Evolutionary conservation across 1,140 invertebrate genomes (phyloP), one percentile per base, ranked within the genome.

Genomic region (Drosophila nebulosa): DNA sequence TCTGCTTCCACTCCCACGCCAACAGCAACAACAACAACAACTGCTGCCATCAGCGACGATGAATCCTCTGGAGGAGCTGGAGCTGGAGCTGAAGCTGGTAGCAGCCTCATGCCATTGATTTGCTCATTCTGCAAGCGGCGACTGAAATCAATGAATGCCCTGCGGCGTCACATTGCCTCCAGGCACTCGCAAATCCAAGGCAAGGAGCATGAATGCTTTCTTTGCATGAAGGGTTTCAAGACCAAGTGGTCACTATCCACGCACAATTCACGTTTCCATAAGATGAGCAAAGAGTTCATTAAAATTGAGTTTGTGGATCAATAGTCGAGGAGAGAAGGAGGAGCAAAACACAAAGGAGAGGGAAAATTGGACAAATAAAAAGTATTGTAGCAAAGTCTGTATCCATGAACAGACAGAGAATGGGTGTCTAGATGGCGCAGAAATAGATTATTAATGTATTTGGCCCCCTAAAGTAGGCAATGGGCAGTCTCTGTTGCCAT

Each of bases 231-330:
- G 59, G 80, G 79, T 56, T 91, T 91, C 73, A 91, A 91, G 69
- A 91, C 90, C 3, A 91, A 91, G 46, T 91, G 90, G 90, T 91
- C 90, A 1, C 50, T 91, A 5, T 90, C 90, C 58, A 91, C 90
- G 1, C 90, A 91, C 74, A 91, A 90, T 36, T 91, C 90, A 0
- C 77, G 90, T 1, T 91, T 91, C 55, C 90, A 91, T 1, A 79
- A 90, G n/a, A 53, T 72, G 1, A 74, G 65, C 52, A 90, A 89
- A 26, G 90, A 91, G 60, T 65, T 79, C 32, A 84, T 77, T 27
- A 81, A 89, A 76, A 74, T 90, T 16, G 79, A 81, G 1, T 64
- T 64, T 22, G 6, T 42, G 7, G 66, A 81, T 27, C 64, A 59
- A 0, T 53, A n/a, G 10, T 7, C 18, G 0, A 30, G 35, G 6